A percentile compares a stretch with the other conserved stretches of the same genome.
Evolutionary conservation across 2,888 invertebrate species (phyloP).

Genomic region (Notodonta dromedarius): DNA sequence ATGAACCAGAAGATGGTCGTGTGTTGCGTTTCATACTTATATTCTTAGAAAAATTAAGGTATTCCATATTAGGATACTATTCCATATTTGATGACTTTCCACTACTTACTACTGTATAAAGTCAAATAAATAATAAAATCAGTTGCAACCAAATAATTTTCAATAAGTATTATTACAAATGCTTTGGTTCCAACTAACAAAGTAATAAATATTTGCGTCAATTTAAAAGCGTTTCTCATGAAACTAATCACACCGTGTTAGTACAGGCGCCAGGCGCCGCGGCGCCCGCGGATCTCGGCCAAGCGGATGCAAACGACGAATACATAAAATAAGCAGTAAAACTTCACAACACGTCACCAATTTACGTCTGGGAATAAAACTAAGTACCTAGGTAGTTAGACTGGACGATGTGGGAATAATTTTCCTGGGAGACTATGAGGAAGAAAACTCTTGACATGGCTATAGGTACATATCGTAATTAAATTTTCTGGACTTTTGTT

Average conservation of each 20-base stretch:
- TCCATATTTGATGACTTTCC: no score
- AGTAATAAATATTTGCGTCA: neutral
- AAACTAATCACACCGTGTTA: neutral
- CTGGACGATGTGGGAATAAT: neutral
- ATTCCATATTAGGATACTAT: no score
- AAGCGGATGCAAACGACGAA: slow-evolving; percentile 42
- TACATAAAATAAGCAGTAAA: slow-evolving; percentile 26
- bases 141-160: no score
- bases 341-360: slow-evolving; percentile 35
- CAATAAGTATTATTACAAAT: no score
- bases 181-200: neutral
- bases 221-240: neutral
- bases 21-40: no score
- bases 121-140: no score
- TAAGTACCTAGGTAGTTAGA: neutral
- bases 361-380: neutral
- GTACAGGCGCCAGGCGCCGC: slow-evolving; percentile 32
- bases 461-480: no score
- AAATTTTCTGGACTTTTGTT: no score
- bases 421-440: neutral
- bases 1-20: no score
- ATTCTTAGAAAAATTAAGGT: no score
- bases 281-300: slow-evolving; percentile 28
- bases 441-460: no score
- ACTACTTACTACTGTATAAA: no score